Percentiles rank a stretch among this genome's conserved stretches.
These are phyloP conservation scores for Gonioctena quinquepunctata DNA, from an alignment of 1,140 invertebrate species.

Conservation along the genomic window DNA sequence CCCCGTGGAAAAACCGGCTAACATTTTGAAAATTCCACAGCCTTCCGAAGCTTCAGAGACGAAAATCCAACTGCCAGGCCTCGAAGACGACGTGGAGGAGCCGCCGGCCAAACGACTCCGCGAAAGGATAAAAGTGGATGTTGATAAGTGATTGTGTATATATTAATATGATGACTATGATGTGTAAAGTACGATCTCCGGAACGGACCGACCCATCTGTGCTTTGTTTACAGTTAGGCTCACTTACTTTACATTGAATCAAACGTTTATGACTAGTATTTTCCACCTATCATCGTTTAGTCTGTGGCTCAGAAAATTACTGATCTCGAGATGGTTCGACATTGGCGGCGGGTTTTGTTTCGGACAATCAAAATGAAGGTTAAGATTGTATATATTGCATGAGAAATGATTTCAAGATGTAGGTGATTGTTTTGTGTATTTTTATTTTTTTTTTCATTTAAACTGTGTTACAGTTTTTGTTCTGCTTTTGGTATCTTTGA, in stretches of 20 bases:
- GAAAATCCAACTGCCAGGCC: conserved; percentile 72
- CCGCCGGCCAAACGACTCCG: conserved; percentile 58
- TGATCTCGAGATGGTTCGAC: not conserved
- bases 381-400: too few species aligned
- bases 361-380: not conserved
- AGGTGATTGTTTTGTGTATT: not conserved
- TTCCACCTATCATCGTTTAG: conserved; percentile 10
- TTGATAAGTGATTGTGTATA: conserved; percentile 34
- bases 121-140: conserved; percentile 50
- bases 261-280: conserved; percentile 27
- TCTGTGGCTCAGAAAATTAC: not conserved
- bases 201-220: not conserved
- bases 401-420: too few species aligned
- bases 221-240: conserved; percentile 13
- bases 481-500: too few species aligned
- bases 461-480: not conserved
- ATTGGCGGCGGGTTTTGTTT: too few species aligned
- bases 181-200: conserved; percentile 18
- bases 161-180: conserved; percentile 5
- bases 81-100: conserved; percentile 65
- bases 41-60: conserved; percentile 78
- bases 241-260: conserved; percentile 10
- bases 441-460: not conserved
- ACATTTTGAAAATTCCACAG: conserved; percentile 53
- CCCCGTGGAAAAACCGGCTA: too few species aligned